Evolutionary conservation across 2,888 invertebrate species (phyloP).

Genomic region (Acanthococcus lagerstroemiae): DNA sequence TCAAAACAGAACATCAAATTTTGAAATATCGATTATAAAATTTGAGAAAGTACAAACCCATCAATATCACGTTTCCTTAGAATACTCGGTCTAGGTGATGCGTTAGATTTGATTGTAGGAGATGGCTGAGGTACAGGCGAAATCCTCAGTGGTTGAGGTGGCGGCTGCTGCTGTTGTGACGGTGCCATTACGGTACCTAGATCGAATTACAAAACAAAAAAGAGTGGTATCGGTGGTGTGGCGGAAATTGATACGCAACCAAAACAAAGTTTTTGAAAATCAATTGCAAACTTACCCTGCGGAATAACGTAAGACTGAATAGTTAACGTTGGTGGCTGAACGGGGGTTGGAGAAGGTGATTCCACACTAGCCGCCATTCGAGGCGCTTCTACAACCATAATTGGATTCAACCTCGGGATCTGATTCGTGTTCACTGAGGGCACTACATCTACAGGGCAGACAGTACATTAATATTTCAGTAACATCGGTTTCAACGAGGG

Average conservation of each 20-base stretch:
- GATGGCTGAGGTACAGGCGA: constrained; percentile 7
- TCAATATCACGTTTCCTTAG: constrained; percentile 79
- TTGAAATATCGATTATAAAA: background rate
- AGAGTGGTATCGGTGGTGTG: constrained; percentile 1
- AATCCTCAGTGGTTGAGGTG: background rate
- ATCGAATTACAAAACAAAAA: no score
- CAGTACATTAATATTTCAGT: no score
- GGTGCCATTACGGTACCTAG: no score
- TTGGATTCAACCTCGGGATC: constrained; percentile 11
- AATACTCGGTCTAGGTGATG: constrained; percentile 71
- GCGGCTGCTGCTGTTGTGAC: background rate
- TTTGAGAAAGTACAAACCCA: constrained; percentile 48
- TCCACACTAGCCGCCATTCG: background rate
- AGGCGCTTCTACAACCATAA: constrained; percentile 15
- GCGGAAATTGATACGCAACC: constrained; percentile 1
- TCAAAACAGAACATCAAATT: background rate
- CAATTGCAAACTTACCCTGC: constrained; percentile 10
- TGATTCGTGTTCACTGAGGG: constrained; percentile 9
- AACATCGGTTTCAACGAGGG: no score
- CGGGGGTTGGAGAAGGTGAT: background rate
- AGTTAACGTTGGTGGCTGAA: constrained; percentile 12
- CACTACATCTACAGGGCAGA: constrained; percentile 6
- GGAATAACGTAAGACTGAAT: constrained; percentile 19
- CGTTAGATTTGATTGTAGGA: constrained; percentile 40
- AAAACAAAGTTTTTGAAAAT: no score